Evolutionary conservation across 1,140 invertebrate species (phyloP), one percentile per base, ranked within the genome.

Genomic region (Zophobas atratus): DNA sequence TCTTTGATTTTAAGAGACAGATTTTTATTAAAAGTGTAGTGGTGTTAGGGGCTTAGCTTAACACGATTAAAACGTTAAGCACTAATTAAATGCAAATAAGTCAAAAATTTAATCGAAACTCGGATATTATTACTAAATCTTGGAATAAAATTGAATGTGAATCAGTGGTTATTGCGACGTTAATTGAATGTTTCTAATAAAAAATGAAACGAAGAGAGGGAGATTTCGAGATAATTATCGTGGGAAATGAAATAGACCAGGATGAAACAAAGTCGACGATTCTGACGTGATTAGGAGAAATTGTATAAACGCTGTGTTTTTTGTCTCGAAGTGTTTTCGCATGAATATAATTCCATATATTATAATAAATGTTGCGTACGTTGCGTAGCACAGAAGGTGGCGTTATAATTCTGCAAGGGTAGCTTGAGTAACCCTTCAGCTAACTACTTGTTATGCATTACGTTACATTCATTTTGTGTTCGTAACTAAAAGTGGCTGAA

Each of bases 391-490:
- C 77, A 81, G 80, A 79, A 81, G 81, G 83, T 82, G 73, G 79
- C 81, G 84, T 85, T 85, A 85, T 85, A 84, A 85, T 85, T 84
- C 83, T 81, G 78, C 76, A 77, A 78, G 79, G 78, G 81, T 80
- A 79, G 75, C 80, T 79, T 80, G 79, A 79, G 77, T 83, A 84
- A 82, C 84, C 84, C 82, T 84, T 82, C 82, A 85, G 77, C 83
- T 84, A 84, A 85, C 84, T 84, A 85, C 84, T 85, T 85, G 84
- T 84, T 85, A 85, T 85, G 84, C 84, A 85, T 85, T 85, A 85
- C 84, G 82, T 82, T 78, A 82, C 83, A 80, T 83, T 85, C 84
- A 85, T 84, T 85, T 84, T 81, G 82, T 80, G 81, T 81, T 82
- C 80, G 78, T 83, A 84, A 85, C 84, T 85, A 84, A 84, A 84